Base-by-base conservation (phyloP, 2,797 vertebrate genomes). In the Carduelis carduelis region DNA sequence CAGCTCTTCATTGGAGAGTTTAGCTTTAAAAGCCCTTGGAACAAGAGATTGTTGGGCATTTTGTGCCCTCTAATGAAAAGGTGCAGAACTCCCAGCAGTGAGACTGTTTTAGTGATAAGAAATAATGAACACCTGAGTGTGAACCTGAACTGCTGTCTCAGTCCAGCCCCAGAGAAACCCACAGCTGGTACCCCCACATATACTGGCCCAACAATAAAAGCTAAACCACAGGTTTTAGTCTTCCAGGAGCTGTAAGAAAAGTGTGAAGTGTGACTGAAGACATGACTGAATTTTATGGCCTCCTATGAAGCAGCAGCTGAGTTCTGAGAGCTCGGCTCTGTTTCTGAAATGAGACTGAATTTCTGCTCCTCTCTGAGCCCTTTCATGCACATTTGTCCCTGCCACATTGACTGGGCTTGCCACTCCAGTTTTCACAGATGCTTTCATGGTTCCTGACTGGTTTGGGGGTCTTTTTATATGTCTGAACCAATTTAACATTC, bases 401-500 rank as follows among this genome's bases (percentile, higher is more conserved):
- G 71, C 20, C 84, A 79, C 27, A 19, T 41, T 82, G 30, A 50
- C 39, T 90, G 59, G 61, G 41, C 61, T 89, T 89, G 50, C 83
- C 64, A 61, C 79, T 83, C 72, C 65, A 64, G 16, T 37, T 50
- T 50, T 37, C 83, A 90, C 82, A 94, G 76, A 96, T 92, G 83
- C 55, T 90, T 94, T 74, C 77, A 63, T 27, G 76, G 74, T 18
- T 2, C 1, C 57, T 72, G 50, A 82, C 70, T 88, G n/a, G 44
- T 77, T 39, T 93, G 77, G 63, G 63, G 55, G 37, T 83, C 79
- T 83, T 94, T 93, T 89, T 78, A 27, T 28, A 83, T 14, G 76
- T 79, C 74, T 84, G 87, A 92, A 90, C 76, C 71, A 93, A 89
- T 97, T 94, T 61, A 93, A 57, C 63, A 72, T 90, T 64, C 83